Evolutionary conservation across 2,797 vertebrate genomes (phyloP), one percentile per base, ranked within the genome.

Genomic region (Sebastes cheni): DNA sequence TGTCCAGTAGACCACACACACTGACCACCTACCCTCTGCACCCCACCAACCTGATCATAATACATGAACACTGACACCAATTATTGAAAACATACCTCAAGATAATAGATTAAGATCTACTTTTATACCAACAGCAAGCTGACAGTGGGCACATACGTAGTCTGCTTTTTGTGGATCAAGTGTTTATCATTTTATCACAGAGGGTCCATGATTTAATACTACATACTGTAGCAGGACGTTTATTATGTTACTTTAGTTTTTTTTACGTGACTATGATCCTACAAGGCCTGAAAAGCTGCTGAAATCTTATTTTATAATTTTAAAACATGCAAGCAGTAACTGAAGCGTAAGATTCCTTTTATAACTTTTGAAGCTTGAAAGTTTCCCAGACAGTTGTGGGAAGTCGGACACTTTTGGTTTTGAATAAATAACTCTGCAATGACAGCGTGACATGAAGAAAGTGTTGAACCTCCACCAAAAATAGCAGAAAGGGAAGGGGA

Each of bases 1-100:
- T 83, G 85, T 88, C 83, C 81, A 76, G 77, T 22, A 80, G 90
- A 92, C 91, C 90, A 93, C 90, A 92, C 86, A 86, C 80, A 79
- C 68, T 61, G 75, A 81, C 67, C 69, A 16, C 18, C 16, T 9
- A 50, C 27, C 56, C 32, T 32, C 23, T 39, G 7, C 20, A 30
- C 32, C 70, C 50, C 16, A 50, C 27, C 22, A 66, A 64, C 9
- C 71, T 66, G 42, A 55, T 68, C 50, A 75, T 50, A 20, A 13
- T 34, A 61, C 23, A 70, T 67, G 55, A 46, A 72, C 36, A 67
- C 2, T 50, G 39, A 36, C 12, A 60, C 20, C 4, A 69, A 52
- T 66, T 50, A 52, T 3, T 11, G 20, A 20, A 59, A 52, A 69
- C 14, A 55, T 20, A 66, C 18, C 20, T 42, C 50, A 23, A 6